Conservation (phyloP, 2,113 vertebrate genomes). For the Apus apus region DNA sequence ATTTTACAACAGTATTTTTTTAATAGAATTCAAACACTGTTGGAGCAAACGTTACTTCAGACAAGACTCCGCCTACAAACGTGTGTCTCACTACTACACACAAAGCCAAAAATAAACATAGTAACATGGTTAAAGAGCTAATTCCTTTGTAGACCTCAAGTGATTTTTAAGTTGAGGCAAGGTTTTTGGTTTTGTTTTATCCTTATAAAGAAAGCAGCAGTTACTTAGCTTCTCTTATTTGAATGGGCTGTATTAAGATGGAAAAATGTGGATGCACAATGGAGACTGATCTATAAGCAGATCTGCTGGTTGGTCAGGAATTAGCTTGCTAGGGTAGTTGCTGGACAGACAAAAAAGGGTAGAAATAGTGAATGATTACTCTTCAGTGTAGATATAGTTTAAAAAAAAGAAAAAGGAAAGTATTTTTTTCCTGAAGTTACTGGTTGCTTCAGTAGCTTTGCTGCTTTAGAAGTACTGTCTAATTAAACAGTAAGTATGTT, state of each 20-base stretch:
- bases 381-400: accelerated
- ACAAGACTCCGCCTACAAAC: background rate
- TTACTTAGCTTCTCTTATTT: background rate
- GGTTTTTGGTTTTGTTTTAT: background rate
- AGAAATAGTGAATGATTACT: background rate
- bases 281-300: background rate
- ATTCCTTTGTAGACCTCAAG: background rate
- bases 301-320: background rate
- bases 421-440: background rate
- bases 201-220: background rate
- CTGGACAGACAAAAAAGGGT: background rate
- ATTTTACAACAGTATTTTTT: background rate
- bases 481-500: background rate
- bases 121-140: background rate
- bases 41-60: background rate
- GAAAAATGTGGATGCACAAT: background rate
- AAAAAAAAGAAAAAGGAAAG: too few relatives aligned
- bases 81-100: background rate
- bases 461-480: background rate
- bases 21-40: background rate
- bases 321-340: background rate
- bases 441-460: background rate
- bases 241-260: background rate
- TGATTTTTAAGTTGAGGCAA: background rate
- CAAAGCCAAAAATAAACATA: background rate